Percentiles rank a stretch among this genome's conserved stretches.
phyloP scores from a whole-genome alignment of 2,888 invertebrate species.

The Callinectes sapidus region DNA sequence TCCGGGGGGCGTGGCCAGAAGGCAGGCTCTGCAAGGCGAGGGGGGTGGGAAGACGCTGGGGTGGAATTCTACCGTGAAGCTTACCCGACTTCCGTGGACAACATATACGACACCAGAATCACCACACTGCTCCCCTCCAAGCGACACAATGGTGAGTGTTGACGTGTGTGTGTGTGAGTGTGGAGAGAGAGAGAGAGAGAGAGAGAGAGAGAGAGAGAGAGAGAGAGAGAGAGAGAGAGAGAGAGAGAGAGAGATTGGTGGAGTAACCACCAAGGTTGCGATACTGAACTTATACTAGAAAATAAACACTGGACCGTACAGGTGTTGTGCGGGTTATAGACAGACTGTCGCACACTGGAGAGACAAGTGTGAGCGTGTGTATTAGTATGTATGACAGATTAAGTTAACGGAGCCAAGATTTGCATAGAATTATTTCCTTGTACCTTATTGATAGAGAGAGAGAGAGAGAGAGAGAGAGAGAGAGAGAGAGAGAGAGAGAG shows the following conservation, averaged over 20 bases:
- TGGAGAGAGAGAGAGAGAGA: constrained; percentile 47
- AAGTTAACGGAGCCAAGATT: neutral
- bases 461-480: constrained; percentile 39
- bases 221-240: too few relatives aligned
- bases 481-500: constrained; percentile 33
- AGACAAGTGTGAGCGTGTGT: neutral
- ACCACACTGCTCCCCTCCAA: constrained; percentile 72
- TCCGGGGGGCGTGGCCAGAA: constrained; percentile 53
- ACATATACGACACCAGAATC: constrained; percentile 65
- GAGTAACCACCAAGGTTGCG: too few relatives aligned
- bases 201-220: constrained; percentile 52
- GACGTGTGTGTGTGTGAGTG: constrained; percentile 42
- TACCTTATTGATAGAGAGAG: constrained; percentile 40
- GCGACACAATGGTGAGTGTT: constrained; percentile 68
- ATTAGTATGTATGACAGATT: neutral
- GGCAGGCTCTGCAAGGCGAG: constrained; percentile 61
- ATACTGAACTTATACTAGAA: neutral
- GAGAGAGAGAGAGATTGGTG: too few relatives aligned
- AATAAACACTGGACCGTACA: too few relatives aligned
- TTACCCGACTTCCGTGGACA: constrained; percentile 69
- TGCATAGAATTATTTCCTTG: neutral
- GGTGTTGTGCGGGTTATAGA: too few relatives aligned
- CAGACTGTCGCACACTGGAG: neutral
- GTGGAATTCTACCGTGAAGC: constrained; percentile 72
- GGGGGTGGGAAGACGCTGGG: constrained; percentile 72